phyloP scores from a whole-genome alignment of 2,888 invertebrate species.

The Desoria tigrina region DNA sequence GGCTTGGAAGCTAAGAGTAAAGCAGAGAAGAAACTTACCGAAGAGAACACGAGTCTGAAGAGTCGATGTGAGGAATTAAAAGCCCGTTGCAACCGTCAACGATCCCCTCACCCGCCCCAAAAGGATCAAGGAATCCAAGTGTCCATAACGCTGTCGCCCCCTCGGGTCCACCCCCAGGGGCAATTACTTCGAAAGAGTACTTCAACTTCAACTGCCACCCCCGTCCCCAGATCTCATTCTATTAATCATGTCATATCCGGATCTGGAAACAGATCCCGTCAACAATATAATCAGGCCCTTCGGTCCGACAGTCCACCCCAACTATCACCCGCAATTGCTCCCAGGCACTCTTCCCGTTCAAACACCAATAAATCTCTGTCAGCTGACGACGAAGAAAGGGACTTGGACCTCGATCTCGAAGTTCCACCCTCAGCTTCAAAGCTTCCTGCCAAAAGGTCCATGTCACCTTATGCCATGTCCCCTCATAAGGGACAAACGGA shows the following conservation, averaged over 20 bases:
- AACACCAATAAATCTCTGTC: neutral
- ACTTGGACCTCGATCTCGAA: too few relatives aligned
- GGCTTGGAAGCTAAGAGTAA: too few relatives aligned
- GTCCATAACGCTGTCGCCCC: neutral
- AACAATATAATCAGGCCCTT: too few relatives aligned
- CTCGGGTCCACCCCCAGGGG: too few relatives aligned
- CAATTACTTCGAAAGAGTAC: too few relatives aligned
- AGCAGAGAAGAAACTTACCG: neutral
- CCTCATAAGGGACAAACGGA: too few relatives aligned
- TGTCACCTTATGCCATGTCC: neutral
- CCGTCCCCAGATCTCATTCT: too few relatives aligned
- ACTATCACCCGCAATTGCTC: neutral
- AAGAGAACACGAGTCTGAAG: slow-evolving; percentile 1
- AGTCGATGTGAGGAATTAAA: neutral
- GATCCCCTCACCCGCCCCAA: neutral
- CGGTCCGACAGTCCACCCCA: neutral
- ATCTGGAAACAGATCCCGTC: too few relatives aligned
- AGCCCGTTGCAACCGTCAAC: neutral
- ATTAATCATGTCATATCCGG: too few relatives aligned
- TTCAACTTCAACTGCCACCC: too few relatives aligned
- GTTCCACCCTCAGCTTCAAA: neutral
- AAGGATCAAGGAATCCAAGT: neutral
- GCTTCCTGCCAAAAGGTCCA: neutral
- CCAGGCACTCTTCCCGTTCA: neutral
- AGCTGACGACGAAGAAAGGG: neutral